Evolutionary conservation across 2,113 vertebrate species (phyloP), one percentile per base, ranked within the genome.

Genomic region (Strigops habroptila): DNA sequence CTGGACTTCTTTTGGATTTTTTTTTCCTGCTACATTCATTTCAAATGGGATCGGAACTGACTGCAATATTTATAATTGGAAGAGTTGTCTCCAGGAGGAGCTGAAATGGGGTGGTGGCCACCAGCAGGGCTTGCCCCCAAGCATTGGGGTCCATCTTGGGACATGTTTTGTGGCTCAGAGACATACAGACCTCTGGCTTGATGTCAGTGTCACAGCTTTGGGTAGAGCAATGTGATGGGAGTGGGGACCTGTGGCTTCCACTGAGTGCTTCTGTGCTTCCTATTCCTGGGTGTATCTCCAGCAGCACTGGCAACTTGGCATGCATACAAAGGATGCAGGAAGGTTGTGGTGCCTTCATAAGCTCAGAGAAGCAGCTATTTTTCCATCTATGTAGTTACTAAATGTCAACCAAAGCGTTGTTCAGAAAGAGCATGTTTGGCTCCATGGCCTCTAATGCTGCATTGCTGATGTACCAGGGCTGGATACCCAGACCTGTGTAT

Each of bases 101-200:
- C 18, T 46, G 43, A 23, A 25, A 25, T 35, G 49, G 49, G 15
- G 33, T 25, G 46, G 59, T 62, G 51, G 21, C 25, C 39, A 25
- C 35, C 65, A 55, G 37, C 11, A 37, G 44, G 77, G 27, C 64
- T 60, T 81, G 15, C 9, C 22, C n/a, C 14, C 1, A 1, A 0
- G 1, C 1, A 1, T 2, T 71, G 41, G 14, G 22, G 69, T 48
- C 27, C 2, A 1, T 44, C 28, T 24, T 1, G 1, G 57, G n/a
- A 16, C 52, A 16, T 6, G 33, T 7, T 37, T 30, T 44, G 37
- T n/a, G 30, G 27, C 46, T 44, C 0, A 4, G 46, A 18, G 37
- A 33, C 23, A 1, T 44, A 4, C 18, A 77, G 30, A 41, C 46
- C 63, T 35, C 31, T 53, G 28, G 13, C 10, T 24, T 62, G 46